Percentiles rank a stretch among this genome's conserved stretches.
Conservation (phyloP, 2,888 invertebrate species). For the Leucania comma region DNA sequence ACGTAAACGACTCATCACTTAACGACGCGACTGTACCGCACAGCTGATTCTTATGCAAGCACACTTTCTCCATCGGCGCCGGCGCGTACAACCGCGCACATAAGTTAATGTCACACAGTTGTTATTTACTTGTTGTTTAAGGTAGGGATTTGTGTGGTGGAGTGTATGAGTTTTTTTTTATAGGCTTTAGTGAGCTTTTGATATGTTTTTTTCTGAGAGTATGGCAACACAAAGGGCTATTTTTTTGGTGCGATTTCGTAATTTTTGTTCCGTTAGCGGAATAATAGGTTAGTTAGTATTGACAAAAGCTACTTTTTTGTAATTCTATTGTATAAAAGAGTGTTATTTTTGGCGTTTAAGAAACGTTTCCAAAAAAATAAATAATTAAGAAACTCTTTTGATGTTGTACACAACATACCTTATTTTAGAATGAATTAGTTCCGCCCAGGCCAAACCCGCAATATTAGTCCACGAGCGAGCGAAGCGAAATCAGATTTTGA, state of each 20-base stretch:
- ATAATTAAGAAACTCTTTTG: too few relatives aligned
- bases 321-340: too few relatives aligned
- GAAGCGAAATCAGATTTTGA: too few relatives aligned
- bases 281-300: not conserved
- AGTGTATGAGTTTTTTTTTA: slow-evolving; percentile 6
- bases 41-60: slow-evolving; percentile 75
- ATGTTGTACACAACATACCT: too few relatives aligned
- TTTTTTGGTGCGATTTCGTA: not conserved
- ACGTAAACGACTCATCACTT: slow-evolving; percentile 48
- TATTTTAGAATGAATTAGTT: too few relatives aligned
- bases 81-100: slow-evolving; percentile 60
- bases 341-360: too few relatives aligned
- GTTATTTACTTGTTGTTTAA: slow-evolving; percentile 16
- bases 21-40: slow-evolving; percentile 54
- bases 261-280: not conserved
- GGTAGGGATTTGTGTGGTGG: slow-evolving; percentile 18
- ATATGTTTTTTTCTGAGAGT: not conserved
- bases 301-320: too few relatives aligned
- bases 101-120: slow-evolving; percentile 29
- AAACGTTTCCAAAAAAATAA: too few relatives aligned
- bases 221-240: not conserved
- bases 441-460: too few relatives aligned
- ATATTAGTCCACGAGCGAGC: too few relatives aligned
- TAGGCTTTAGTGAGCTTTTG: not conserved
- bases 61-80: slow-evolving; percentile 75